Evolutionary conservation across 2,888 invertebrate species (phyloP).

Genomic region (Allacma fusca): DNA sequence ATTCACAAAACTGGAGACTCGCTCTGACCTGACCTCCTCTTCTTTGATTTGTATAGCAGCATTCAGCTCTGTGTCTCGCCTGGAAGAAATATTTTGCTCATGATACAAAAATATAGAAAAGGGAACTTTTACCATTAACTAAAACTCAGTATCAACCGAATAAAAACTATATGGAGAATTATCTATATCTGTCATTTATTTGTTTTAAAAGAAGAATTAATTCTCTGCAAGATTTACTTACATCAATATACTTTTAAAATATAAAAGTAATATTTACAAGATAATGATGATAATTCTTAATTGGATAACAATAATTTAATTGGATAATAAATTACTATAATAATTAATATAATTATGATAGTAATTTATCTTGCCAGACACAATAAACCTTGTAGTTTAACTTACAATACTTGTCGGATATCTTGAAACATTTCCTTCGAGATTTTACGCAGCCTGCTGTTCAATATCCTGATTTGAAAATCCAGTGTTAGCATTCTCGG

Average conservation of each 20-base stretch:
- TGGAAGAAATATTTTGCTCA: conserved; percentile 1
- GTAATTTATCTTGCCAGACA: too few species aligned
- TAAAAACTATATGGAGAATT: background rate
- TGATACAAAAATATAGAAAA: conserved; percentile 12
- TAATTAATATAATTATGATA: too few species aligned
- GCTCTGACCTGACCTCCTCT: conserved; percentile 15
- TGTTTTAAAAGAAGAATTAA: too few species aligned
- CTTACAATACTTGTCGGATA: conserved; percentile 20
- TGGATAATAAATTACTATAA: too few species aligned
- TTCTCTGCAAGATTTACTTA: too few species aligned
- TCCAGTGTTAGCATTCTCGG: conserved; percentile 33
- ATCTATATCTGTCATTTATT: too few species aligned
- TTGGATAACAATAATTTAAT: too few species aligned
- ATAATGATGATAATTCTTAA: too few species aligned
- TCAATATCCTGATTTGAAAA: conserved; percentile 38
- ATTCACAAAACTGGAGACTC: background rate
- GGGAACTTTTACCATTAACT: background rate
- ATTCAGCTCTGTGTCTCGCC: conserved; percentile 42
- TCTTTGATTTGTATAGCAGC: conserved; percentile 43
- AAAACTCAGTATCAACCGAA: too few species aligned
- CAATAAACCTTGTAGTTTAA: background rate
- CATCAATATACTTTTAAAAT: too few species aligned
- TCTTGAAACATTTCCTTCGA: conserved; percentile 30
- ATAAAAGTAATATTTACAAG: too few species aligned
- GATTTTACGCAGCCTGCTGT: conserved; percentile 32